Evolutionary conservation across 2,113 vertebrate species (phyloP).

Genomic region (Onychorhynchus coronatus): DNA sequence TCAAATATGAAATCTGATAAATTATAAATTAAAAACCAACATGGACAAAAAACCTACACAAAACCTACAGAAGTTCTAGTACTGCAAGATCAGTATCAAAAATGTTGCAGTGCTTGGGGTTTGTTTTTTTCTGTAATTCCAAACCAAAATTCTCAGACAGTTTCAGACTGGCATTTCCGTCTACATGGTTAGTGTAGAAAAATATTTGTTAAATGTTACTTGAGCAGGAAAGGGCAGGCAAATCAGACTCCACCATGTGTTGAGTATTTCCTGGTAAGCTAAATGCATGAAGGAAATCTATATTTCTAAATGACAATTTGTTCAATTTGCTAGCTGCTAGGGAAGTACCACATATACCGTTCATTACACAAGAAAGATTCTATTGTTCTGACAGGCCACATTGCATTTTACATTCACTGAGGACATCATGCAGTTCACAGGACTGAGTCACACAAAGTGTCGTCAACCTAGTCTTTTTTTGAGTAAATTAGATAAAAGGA

Average conservation of each 20-base stretch:
- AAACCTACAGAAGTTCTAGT: neutral
- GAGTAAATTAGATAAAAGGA: neutral
- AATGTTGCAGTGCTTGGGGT: neutral
- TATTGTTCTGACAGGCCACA: neutral
- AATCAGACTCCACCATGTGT: neutral
- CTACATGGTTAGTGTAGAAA: neutral
- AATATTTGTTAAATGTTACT: neutral
- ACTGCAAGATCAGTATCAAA: neutral
- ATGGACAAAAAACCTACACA: neutral
- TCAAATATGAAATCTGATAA: neutral
- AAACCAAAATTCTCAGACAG: neutral
- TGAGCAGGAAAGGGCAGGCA: neutral
- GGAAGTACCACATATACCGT: neutral
- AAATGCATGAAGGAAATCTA: neutral
- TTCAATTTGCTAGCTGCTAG: neutral
- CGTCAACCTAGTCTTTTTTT: neutral
- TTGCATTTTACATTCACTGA: neutral
- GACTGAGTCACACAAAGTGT: neutral
- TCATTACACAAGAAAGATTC: neutral
- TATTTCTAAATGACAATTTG: neutral
- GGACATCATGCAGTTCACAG: neutral
- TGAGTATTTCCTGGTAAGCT: neutral
- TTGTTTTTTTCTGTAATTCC: neutral
- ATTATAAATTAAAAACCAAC: neutral
- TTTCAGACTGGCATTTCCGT: neutral